These are phyloP conservation scores for Diarsia rubi DNA, from an alignment of 2,888 invertebrate species.

Conservation along the genomic window DNA sequence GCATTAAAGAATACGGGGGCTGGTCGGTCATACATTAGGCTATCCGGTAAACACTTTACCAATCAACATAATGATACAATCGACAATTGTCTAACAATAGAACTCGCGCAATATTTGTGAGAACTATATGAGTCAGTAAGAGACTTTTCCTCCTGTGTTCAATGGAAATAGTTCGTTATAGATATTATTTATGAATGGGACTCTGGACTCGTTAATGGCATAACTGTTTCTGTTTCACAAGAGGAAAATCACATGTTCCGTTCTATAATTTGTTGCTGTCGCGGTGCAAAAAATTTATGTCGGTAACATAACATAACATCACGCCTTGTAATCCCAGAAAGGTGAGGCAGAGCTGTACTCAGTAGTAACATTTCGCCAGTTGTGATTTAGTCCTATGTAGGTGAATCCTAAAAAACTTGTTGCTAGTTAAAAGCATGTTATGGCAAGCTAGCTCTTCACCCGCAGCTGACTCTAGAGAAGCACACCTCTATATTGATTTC, in stretches of 20 bases:
- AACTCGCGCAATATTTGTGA: slow-evolving; percentile 3
- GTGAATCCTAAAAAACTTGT: too few species aligned
- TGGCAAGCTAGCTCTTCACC: too few species aligned
- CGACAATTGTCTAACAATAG: slow-evolving; percentile 29
- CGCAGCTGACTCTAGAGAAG: too few species aligned
- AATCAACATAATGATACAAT: slow-evolving; percentile 34
- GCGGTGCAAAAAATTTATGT: background rate
- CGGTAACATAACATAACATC: background rate
- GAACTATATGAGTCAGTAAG: slow-evolving; percentile 11
- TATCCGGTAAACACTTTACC: background rate
- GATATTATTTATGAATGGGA: slow-evolving; percentile 19
- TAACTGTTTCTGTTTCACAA: slow-evolving; percentile 16
- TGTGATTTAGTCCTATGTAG: too few species aligned
- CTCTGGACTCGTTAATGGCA: background rate
- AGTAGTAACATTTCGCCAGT: too few species aligned
- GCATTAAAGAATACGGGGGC: too few species aligned
- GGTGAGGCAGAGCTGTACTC: too few species aligned
- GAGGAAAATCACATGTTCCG: slow-evolving; percentile 24
- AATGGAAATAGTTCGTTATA: slow-evolving; percentile 13
- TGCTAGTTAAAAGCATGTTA: too few species aligned
- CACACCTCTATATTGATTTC: too few species aligned
- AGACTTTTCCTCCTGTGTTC: slow-evolving; percentile 32
- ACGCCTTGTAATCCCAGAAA: too few species aligned
- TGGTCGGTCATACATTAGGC: too few species aligned
- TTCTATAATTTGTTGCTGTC: background rate